These are phyloP conservation scores for Chondrosia reniformis DNA, from an alignment of 37 sponge, comb jelly and placozoan genomes.

Conservation along the genomic window DNA sequence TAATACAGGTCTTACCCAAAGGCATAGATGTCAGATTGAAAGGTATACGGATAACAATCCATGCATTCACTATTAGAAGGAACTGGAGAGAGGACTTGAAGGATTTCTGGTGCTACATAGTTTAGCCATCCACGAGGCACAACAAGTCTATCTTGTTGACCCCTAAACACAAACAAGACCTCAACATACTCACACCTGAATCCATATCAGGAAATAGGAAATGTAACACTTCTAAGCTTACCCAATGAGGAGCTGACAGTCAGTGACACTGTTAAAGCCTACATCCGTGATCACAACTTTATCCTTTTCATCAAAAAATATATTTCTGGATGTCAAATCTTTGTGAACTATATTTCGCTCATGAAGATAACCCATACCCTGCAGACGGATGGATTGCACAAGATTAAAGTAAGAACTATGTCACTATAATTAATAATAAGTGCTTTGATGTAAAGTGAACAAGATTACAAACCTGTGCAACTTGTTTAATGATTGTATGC, in stretches of 20 bases:
- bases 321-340: slow-evolving; percentile 73
- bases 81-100: slow-evolving; percentile 43
- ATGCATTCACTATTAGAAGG: too few relatives aligned
- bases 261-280: slow-evolving; percentile 76
- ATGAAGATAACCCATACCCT: slow-evolving; percentile 91
- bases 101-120: slow-evolving; percentile 87
- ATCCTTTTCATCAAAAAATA: slow-evolving; percentile 65
- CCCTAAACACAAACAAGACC: background rate
- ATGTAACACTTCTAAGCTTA: background rate
- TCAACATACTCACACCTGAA: background rate
- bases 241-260: slow-evolving; percentile 19
- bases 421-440: too few relatives aligned
- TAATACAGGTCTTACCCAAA: slow-evolving; percentile 94
- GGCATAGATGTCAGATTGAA: slow-evolving; percentile 75
- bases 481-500: slow-evolving; percentile 51
- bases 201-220: too few relatives aligned
- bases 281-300: slow-evolving; percentile 91
- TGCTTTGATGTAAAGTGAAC: background rate
- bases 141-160: background rate
- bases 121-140: slow-evolving; percentile 67
- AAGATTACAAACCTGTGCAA: slow-evolving; percentile 43
- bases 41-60: slow-evolving; percentile 32
- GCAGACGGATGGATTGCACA: too few relatives aligned
- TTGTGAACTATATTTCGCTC: slow-evolving; percentile 82
- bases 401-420: too few relatives aligned